These are phyloP conservation scores for Gallinago paraguaiae DNA, from an alignment of 2,113 vertebrate species.

Conservation along the genomic window DNA sequence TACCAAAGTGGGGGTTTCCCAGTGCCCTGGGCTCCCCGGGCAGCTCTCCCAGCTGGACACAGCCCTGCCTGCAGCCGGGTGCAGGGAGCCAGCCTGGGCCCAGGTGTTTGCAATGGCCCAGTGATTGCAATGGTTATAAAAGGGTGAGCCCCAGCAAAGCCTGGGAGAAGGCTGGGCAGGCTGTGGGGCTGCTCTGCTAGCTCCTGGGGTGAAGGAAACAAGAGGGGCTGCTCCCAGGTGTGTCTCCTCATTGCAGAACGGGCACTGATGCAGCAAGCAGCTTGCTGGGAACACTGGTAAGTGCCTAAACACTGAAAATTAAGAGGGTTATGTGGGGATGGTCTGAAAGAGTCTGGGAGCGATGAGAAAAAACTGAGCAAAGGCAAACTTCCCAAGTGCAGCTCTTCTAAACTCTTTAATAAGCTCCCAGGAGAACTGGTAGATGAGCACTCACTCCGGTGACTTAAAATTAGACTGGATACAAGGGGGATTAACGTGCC, in stretches of 20 bases:
- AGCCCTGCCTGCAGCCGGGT: neutral
- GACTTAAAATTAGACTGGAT: conserved; percentile 26
- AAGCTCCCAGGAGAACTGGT: conserved; percentile 1
- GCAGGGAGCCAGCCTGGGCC: neutral
- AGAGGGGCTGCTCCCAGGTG: fast-evolving
- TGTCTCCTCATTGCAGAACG: fast-evolving
- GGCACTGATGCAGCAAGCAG: fast-evolving
- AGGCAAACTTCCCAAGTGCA: neutral
- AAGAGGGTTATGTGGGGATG: neutral
- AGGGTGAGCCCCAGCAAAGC: neutral
- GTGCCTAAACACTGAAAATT: neutral
- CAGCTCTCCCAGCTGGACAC: no score
- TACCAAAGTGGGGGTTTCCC: no score
- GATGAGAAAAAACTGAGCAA: neutral
- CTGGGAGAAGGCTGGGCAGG: fast-evolving
- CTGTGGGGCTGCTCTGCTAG: fast-evolving
- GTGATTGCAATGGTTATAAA: neutral
- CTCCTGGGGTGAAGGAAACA: fast-evolving
- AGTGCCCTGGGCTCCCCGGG: fast-evolving
- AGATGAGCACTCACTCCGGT: neutral
- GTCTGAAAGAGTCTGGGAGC: neutral
- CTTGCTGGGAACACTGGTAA: neutral
- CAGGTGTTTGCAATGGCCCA: neutral
- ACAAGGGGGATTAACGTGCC: neutral
- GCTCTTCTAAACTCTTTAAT: conserved; percentile 14